A percentile compares a stretch with the other conserved stretches of the same genome.
Conservation (phyloP, 2,888 invertebrate genomes). For the Melinaea menophilus region DNA sequence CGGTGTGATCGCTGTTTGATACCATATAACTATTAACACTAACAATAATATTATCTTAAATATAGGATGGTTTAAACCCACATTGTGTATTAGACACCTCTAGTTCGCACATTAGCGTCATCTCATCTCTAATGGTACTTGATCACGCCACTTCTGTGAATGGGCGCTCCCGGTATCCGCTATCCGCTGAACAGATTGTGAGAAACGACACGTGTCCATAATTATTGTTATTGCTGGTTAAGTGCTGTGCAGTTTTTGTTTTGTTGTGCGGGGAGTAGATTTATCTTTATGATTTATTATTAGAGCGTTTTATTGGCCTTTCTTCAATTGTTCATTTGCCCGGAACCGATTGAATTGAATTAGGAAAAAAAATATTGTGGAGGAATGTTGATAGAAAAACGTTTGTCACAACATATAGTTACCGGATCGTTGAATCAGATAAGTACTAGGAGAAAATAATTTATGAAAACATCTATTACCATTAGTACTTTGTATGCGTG, state of each 20-base stretch:
- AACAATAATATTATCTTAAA: not conserved
- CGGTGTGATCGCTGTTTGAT: not conserved
- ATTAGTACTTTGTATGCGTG: conserved; percentile 21
- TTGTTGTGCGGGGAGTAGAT: conserved; percentile 1
- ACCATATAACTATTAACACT: not conserved
- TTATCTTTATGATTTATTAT: conserved; percentile 1
- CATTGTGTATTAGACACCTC: conserved; percentile 13
- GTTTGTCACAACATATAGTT: not conserved
- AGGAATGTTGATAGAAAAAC: not conserved
- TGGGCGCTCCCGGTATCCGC: conserved; percentile 8
- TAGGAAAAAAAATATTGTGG: not conserved
- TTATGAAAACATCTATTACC: not conserved
- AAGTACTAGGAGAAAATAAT: not conserved
- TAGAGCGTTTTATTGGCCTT: not conserved
- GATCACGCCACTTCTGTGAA: conserved; percentile 31
- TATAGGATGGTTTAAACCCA: not conserved
- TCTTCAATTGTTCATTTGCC: not conserved
- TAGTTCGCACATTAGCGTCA: conserved; percentile 30
- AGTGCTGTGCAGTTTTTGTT: not conserved
- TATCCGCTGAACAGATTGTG: conserved; percentile 28
- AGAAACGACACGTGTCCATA: conserved; percentile 33
- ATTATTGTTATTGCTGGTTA: conserved; percentile 10
- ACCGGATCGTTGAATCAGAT: not conserved
- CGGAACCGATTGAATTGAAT: not conserved
- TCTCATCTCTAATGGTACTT: conserved; percentile 31